Conservation (phyloP, 2,113 vertebrate genomes). For the Nothobranchius kuhntae region DNA sequence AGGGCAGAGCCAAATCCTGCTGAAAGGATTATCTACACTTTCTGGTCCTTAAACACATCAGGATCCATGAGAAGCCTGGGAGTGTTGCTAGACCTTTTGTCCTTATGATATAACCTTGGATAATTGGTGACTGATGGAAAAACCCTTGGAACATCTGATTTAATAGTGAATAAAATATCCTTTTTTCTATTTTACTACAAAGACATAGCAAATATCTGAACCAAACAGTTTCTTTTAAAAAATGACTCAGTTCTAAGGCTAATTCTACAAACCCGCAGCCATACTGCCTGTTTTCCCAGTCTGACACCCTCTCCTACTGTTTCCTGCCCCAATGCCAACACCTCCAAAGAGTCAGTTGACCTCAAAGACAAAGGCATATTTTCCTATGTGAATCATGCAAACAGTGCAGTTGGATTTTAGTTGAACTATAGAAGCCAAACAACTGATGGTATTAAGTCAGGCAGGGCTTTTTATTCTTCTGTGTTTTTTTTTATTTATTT, state of each 20-base stretch:
- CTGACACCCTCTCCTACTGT: constrained; percentile 65
- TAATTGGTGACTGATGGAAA: too few relatives aligned
- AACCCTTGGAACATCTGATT: not conserved
- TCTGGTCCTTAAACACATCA: too few relatives aligned
- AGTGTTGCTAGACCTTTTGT: too few relatives aligned
- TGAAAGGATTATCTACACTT: too few relatives aligned
- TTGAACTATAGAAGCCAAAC: constrained; percentile 59
- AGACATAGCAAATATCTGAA: constrained; percentile 19
- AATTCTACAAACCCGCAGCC: constrained; percentile 42
- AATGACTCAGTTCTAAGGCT: constrained; percentile 60
- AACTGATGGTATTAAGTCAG: constrained; percentile 72
- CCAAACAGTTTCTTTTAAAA: constrained; percentile 47
- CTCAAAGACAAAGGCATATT: constrained; percentile 75
- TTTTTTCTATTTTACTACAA: constrained; percentile 18
- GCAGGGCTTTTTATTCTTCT: constrained; percentile 43
- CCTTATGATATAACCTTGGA: too few relatives aligned
- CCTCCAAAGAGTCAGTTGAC: constrained; percentile 65
- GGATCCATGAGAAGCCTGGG: too few relatives aligned
- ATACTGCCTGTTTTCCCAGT: constrained; percentile 58
- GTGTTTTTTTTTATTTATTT: constrained; percentile 61
- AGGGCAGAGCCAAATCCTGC: too few relatives aligned
- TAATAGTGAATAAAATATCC: constrained; percentile 14
- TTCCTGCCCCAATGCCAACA: constrained; percentile 65
- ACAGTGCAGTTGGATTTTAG: constrained; percentile 68
- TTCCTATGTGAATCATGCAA: constrained; percentile 76